Evolutionary conservation across 2,797 vertebrate species (phyloP).

Genomic region (Crocodylus rhombifer): DNA sequence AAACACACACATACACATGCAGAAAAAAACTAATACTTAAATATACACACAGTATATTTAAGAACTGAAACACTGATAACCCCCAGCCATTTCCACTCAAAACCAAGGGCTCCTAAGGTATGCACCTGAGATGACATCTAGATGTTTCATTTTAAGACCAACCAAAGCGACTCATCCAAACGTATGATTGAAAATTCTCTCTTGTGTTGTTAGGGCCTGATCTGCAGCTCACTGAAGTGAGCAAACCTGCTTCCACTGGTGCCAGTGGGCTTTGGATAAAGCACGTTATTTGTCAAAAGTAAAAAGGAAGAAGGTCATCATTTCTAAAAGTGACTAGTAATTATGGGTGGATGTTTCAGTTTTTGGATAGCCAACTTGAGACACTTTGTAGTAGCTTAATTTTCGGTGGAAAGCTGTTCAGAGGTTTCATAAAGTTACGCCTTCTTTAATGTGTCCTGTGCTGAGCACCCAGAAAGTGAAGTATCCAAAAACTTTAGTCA

Average conservation of each 20-base stretch:
- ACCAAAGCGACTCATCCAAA: accelerated
- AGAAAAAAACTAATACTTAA: neutral
- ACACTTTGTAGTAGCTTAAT: neutral
- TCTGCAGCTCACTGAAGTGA: neutral
- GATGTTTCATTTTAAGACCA: neutral
- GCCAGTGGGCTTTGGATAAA: neutral
- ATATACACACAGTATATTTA: neutral
- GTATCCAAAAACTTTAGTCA: neutral
- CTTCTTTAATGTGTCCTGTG: neutral
- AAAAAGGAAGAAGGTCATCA: neutral
- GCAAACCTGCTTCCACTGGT: neutral
- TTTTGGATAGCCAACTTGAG: neutral
- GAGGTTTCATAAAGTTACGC: neutral
- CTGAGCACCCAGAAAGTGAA: neutral
- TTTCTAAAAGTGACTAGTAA: neutral
- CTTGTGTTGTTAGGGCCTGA: neutral
- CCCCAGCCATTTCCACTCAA: neutral
- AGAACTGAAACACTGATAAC: neutral
- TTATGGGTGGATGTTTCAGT: neutral
- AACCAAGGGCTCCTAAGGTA: neutral
- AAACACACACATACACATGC: neutral
- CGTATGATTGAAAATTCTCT: neutral
- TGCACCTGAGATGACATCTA: neutral
- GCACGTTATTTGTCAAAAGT: neutral
- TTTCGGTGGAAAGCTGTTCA: neutral